Evolutionary conservation across 2,888 invertebrate genomes (phyloP).

Genomic region (Calliscelio sp.): DNA sequence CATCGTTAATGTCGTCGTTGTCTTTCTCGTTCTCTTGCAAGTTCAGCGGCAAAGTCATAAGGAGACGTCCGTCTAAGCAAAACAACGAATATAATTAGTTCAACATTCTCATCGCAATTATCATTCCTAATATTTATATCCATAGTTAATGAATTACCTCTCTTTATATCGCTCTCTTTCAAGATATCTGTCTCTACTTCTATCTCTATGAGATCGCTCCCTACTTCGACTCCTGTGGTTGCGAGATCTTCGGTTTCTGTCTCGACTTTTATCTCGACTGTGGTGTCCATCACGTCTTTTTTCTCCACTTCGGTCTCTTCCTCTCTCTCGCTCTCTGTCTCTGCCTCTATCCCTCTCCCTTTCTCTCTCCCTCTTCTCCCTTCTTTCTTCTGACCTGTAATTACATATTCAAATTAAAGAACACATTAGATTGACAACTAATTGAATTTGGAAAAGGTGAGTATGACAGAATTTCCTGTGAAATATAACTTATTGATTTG

Average conservation of each 20-base stretch:
- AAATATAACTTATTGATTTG: no score
- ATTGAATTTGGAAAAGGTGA: conserved; percentile 59
- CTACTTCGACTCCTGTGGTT: conserved; percentile 78
- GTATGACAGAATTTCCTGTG: conserved; percentile 40
- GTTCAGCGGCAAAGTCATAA: conserved; percentile 84
- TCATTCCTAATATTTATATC: no score
- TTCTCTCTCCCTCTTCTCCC: conserved; percentile 82
- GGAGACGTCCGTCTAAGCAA: conserved; percentile 81
- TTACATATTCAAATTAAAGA: no score
- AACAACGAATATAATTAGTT: no score
- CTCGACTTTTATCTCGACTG: conserved; percentile 82
- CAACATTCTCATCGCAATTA: no score
- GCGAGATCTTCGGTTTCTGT: conserved; percentile 80
- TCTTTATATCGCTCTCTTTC: conserved; percentile 83
- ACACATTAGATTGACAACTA: no score
- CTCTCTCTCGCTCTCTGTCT: conserved; percentile 76
- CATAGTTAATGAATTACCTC: no score
- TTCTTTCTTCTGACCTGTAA: conserved; percentile 85
- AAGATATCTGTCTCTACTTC: conserved; percentile 81
- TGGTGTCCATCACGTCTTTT: conserved; percentile 82
- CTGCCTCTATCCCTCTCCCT: conserved; percentile 76
- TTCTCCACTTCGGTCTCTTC: conserved; percentile 76
- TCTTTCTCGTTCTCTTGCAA: conserved; percentile 85
- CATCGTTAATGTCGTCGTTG: conserved; percentile 81
- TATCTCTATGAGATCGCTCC: conserved; percentile 77